Evolutionary conservation across 2,888 invertebrate genomes (phyloP).

Genomic region (Phragmatobia fuliginosa): DNA sequence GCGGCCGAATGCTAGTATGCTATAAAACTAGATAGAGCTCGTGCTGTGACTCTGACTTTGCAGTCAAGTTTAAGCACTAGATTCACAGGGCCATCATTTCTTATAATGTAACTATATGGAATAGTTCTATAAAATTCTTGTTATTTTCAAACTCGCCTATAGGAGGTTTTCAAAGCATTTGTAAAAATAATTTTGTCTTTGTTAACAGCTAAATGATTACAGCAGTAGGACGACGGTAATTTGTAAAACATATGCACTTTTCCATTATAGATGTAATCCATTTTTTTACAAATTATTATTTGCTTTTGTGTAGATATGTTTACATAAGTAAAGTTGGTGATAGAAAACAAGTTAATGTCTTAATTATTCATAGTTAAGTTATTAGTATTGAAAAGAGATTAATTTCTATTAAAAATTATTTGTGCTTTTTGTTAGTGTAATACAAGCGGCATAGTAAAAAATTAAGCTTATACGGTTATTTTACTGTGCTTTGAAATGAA

Average conservation of each 20-base stretch:
- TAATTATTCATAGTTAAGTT: background rate
- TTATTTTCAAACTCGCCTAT: background rate
- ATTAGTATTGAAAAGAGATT: background rate
- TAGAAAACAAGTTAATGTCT: background rate
- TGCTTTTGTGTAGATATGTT: background rate
- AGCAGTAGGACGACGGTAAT: background rate
- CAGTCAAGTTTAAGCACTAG: no score
- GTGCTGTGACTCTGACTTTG: no score
- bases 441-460: no score
- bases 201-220: background rate
- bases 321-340: background rate
- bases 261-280: background rate
- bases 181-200: background rate
- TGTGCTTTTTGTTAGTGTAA: background rate
- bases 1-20: no score
- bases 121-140: no score
- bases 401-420: background rate
- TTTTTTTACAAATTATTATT: background rate
- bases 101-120: no score
- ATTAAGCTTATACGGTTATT: no score
- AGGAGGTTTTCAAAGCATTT: background rate
- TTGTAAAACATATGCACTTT: background rate
- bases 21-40: no score
- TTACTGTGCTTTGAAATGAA: background rate
- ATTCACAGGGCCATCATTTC: no score